Evolutionary conservation across 1,140 invertebrate genomes (phyloP).

Genomic region (Drosophila equinoxialis): DNA sequence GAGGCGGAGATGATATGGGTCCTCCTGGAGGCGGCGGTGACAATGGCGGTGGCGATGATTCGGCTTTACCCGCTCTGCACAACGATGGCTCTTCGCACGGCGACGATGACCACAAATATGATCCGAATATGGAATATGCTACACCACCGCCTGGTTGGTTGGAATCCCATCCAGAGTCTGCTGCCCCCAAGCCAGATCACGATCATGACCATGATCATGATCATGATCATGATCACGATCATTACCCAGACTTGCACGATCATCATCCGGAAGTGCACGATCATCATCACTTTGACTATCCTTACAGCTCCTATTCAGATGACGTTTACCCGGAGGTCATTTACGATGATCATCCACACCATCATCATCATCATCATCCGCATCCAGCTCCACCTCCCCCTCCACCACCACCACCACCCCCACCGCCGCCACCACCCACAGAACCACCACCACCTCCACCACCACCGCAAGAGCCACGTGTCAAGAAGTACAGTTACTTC

Average conservation of each 20-base stretch:
- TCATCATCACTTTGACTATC: conserved; percentile 49
- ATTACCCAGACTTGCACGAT: conserved; percentile 79
- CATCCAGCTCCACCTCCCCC: conserved; percentile 49
- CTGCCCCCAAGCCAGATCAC: conserved; percentile 49
- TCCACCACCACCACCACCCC: conserved; percentile 81
- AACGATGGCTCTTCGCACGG: conserved; percentile 40
- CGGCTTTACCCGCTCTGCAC: conserved; percentile 41
- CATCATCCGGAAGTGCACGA: conserved; percentile 47
- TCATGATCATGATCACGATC: conserved; percentile 61
- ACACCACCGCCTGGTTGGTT: conserved; percentile 78
- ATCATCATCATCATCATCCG: conserved; percentile 82
- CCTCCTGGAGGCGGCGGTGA: conserved; percentile 20
- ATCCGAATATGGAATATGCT: conserved; percentile 73
- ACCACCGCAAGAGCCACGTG: conserved; percentile 86
- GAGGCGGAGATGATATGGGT: conserved; percentile 30
- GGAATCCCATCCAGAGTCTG: conserved; percentile 70
- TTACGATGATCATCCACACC: conserved; percentile 64
- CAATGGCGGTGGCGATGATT: conserved; percentile 19
- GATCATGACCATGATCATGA: conserved; percentile 53
- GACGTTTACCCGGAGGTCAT: conserved; percentile 81
- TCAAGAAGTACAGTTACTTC: conserved; percentile 92
- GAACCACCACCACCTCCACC: conserved; percentile 82
- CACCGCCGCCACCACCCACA: conserved; percentile 79
- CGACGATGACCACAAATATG: conserved; percentile 65
- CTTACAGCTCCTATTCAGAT: conserved; percentile 48